These are phyloP conservation scores for Vimba vimba DNA, from an alignment of 2,113 vertebrate genomes.

Conservation along the genomic window DNA sequence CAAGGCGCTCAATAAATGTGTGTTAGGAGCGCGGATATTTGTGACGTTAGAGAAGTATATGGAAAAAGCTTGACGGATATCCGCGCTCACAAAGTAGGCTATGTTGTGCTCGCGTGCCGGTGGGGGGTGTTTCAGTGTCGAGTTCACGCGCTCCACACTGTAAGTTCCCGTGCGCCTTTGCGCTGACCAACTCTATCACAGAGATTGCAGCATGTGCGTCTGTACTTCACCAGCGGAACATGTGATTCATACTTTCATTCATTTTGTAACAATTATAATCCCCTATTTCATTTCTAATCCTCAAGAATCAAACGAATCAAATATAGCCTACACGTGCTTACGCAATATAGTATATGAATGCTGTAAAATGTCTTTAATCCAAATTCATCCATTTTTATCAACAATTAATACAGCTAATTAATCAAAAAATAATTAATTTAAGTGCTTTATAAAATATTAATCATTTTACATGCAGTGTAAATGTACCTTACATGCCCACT, in stretches of 20 bases:
- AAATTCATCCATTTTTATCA: background rate
- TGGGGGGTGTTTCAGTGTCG: background rate
- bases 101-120: background rate
- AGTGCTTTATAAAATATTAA: background rate
- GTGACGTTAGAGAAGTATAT: background rate
- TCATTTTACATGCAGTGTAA: background rate
- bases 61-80: background rate
- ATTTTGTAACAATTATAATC: conserved; percentile 6
- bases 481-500: background rate
- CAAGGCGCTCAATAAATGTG: background rate
- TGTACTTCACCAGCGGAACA: background rate
- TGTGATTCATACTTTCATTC: conserved; percentile 17
- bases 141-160: background rate
- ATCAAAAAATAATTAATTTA: background rate
- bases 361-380: conserved; percentile 8
- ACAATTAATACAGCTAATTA: background rate
- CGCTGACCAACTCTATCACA: background rate
- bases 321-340: background rate
- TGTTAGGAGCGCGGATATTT: background rate
- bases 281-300: conserved; percentile 19
- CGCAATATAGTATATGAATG: background rate
- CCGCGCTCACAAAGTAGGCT: background rate
- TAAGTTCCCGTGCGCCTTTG: background rate
- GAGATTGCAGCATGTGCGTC: background rate
- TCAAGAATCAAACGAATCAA: conserved; percentile 4